Conservation (phyloP, 2,113 vertebrate genomes). For the Podocnemis expansa region DNA sequence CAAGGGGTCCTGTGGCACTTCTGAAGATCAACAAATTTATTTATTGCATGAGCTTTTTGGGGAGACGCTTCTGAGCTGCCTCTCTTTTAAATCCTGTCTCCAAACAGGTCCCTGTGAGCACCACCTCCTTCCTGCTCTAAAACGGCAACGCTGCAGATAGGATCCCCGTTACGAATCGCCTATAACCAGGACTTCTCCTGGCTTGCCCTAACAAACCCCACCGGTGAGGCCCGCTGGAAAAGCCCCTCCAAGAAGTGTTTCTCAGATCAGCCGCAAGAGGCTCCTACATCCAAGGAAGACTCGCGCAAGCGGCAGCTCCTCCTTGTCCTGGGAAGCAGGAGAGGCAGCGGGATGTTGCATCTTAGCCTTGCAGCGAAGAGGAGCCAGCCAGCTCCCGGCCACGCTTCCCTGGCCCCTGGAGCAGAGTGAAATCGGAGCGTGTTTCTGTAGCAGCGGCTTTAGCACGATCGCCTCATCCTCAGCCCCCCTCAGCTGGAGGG, state of each 20-base stretch:
- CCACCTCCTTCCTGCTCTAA: not conserved
- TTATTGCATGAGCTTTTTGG: too few species aligned
- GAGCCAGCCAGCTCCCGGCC: accelerated
- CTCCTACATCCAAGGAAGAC: not conserved
- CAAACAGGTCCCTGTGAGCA: not conserved
- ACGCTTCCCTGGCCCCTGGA: not conserved
- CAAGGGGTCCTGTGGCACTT: too few species aligned
- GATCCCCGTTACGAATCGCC: not conserved
- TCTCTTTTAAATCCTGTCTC: not conserved
- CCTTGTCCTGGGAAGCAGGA: not conserved
- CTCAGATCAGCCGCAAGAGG: slow-evolving; percentile 54
- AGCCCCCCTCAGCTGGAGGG: not conserved
- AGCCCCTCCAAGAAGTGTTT: not conserved
- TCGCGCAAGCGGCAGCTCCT: not conserved
- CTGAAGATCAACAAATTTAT: too few species aligned
- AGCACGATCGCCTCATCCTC: not conserved
- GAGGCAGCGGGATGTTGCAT: accelerated
- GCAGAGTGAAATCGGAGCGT: accelerated
- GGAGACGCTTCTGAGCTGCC: not conserved
- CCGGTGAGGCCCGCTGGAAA: not conserved
- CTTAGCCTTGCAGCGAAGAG: accelerated
- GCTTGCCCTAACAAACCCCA: not conserved
- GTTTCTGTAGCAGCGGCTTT: accelerated
- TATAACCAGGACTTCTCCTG: not conserved
- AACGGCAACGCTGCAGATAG: not conserved